These are phyloP conservation scores for Carlito syrichta DNA, from an alignment of 2,113 vertebrate genomes.

Conservation along the genomic window DNA sequence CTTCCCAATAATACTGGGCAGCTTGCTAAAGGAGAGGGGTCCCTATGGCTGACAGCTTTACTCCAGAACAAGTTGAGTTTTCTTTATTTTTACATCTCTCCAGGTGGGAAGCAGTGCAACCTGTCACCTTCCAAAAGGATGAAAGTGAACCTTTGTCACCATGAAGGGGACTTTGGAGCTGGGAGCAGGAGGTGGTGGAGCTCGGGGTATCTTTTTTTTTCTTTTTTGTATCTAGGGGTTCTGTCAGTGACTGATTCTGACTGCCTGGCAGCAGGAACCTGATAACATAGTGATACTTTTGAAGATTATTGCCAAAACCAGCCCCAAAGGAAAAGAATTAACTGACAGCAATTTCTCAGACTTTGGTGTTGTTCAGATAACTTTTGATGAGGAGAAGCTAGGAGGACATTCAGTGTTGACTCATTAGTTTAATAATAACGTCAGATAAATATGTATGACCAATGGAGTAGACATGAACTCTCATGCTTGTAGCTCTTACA, in stretches of 20 bases:
- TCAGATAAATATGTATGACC: background rate
- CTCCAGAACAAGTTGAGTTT: slow-evolving; percentile 62
- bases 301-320: slow-evolving; percentile 9
- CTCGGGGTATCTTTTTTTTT: background rate
- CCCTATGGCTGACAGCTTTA: slow-evolving; percentile 68
- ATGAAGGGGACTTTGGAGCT: slow-evolving; percentile 27
- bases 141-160: slow-evolving; percentile 43
- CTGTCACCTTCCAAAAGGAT: slow-evolving; percentile 62
- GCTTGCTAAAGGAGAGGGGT: slow-evolving; percentile 70
- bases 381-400: background rate
- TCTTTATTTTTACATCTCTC: slow-evolving; percentile 73
- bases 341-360: background rate
- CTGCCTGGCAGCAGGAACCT: background rate
- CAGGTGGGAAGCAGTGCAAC: slow-evolving; percentile 47
- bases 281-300: background rate
- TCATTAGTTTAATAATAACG: background rate
- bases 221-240: background rate
- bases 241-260: background rate
- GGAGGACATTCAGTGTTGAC: background rate
- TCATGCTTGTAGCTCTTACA: background rate
- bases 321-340: background rate
- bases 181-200: background rate
- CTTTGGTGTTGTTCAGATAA: background rate
- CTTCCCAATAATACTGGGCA: slow-evolving; percentile 73
- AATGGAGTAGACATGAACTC: background rate